Evolutionary conservation across 2,888 invertebrate genomes (phyloP).

Genomic region (Lutraria lutraria): DNA sequence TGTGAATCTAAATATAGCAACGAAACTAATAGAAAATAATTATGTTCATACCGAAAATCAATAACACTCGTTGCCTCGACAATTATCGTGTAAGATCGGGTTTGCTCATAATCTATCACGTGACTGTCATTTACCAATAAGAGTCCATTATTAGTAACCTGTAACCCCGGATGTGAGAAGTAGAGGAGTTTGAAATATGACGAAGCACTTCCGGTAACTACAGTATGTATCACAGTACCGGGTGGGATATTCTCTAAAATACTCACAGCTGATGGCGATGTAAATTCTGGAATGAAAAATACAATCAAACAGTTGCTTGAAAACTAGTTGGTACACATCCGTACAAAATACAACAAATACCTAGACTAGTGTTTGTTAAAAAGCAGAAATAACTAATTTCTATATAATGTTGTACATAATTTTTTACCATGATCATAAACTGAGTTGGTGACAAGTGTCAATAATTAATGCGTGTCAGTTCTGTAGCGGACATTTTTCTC

Average conservation of each 20-base stretch:
- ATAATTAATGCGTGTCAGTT: background rate
- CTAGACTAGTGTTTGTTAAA: background rate
- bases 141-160: constrained; percentile 30
- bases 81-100: constrained; percentile 4
- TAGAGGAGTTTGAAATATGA: constrained; percentile 19
- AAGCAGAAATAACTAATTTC: background rate
- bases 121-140: constrained; percentile 21
- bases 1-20: too few species aligned
- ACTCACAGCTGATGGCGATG: constrained; percentile 9
- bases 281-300: constrained; percentile 24
- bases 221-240: background rate
- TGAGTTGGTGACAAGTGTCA: background rate
- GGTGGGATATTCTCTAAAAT: constrained; percentile 21
- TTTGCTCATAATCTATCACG: constrained; percentile 38
- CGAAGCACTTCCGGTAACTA: constrained; percentile 35
- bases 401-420: too few species aligned
- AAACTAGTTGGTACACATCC: too few species aligned
- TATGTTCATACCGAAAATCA: background rate
- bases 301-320: background rate
- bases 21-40: background rate
- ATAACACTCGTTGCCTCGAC: constrained; percentile 26
- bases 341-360: background rate
- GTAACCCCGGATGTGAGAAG: constrained; percentile 39
- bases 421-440: too few species aligned
- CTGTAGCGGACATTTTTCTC: background rate